Evolutionary conservation across 30 jellyfish, hydroid and myxozoan species (phyloP), one percentile per base, ranked within the genome.

Genomic region (Hydractinia echinata): DNA sequence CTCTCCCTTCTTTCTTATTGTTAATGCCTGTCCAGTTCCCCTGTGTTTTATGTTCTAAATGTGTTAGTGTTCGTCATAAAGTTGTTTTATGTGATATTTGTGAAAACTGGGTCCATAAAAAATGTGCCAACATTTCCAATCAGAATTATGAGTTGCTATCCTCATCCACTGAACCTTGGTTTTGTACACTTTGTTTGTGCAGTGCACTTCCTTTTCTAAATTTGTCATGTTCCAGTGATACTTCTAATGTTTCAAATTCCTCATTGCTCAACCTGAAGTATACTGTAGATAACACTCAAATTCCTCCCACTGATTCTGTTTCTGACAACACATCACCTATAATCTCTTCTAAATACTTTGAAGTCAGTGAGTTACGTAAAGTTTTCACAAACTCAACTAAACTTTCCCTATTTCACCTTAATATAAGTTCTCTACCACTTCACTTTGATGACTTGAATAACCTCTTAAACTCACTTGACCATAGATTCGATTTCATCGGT

Each of bases 21-120:
- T 30, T 30, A 64, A 64, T 64, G 74, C 74, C 74, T n/a, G 18
- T 7, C 8, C 7, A 6, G 39, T 64, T 64, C 74, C 73, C 74
- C 74, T 64, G 74, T 64, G 74, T 44, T n/a, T 2, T 64, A 64
- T 64, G 74, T 51, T 13, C 16, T 6, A 64, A 64, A 6, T 0
- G 18, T 6, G 74, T 64, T 7, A 13, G 8, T 13, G 16, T 6
- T 7, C 19, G 39, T 13, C 74, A 64, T 64, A 64, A 13, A 51
- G 9, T 0, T 13, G 39, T 64, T 6, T 0, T n/a, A 6, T 64
- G 74, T 64, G 74, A 64, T 13, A 7, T 6, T 6, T 64, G 74
- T 13, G 7, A 7, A 6, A 7, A 6, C 0, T 64, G 74, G 74
- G 74, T 64, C 74, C 74, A 64, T 64, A 6, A 6, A 64, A 64